Evolutionary conservation across 2,888 invertebrate genomes (phyloP).

Genomic region (Falcaria lacertinaria): DNA sequence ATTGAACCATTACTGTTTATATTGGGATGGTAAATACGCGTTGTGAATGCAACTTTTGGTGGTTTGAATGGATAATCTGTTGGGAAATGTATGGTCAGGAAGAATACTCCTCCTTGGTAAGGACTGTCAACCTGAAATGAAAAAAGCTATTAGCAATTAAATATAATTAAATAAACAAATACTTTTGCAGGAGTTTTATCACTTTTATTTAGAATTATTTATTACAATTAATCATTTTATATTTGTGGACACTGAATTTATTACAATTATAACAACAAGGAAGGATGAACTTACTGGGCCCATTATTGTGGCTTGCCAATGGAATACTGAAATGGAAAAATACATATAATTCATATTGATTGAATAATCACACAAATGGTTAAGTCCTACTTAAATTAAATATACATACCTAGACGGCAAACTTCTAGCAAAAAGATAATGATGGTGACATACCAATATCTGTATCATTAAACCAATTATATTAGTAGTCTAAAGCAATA

Average conservation of each 20-base stretch:
- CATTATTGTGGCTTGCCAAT: conserved; percentile 99
- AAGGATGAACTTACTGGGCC: conserved; percentile 92
- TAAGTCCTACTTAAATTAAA: too few species aligned
- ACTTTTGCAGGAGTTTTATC: too few species aligned
- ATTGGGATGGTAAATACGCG: conserved; percentile 99
- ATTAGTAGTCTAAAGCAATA: too few species aligned
- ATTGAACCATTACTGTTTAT: conserved; percentile 99
- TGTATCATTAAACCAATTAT: too few species aligned
- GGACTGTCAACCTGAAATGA: conserved; percentile 96
- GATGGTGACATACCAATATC: too few species aligned
- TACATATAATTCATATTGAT: too few species aligned
- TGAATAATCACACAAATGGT: too few species aligned
- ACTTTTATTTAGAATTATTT: too few species aligned
- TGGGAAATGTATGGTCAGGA: conserved; percentile 99
- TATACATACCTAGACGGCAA: too few species aligned
- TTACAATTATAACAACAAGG: neutral
- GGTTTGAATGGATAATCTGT: conserved; percentile 99
- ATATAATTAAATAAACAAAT: too few species aligned
- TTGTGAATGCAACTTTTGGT: conserved; percentile 99
- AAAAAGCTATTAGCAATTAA: conserved; percentile 12
- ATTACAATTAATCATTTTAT: conserved; percentile 8
- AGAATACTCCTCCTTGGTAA: conserved; percentile 99
- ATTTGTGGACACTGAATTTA: neutral
- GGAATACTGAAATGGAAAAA: conserved; percentile 99
- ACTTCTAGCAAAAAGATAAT: too few species aligned